Conservation (phyloP, 2,797 vertebrate species). For the Naso thynnoides region DNA sequence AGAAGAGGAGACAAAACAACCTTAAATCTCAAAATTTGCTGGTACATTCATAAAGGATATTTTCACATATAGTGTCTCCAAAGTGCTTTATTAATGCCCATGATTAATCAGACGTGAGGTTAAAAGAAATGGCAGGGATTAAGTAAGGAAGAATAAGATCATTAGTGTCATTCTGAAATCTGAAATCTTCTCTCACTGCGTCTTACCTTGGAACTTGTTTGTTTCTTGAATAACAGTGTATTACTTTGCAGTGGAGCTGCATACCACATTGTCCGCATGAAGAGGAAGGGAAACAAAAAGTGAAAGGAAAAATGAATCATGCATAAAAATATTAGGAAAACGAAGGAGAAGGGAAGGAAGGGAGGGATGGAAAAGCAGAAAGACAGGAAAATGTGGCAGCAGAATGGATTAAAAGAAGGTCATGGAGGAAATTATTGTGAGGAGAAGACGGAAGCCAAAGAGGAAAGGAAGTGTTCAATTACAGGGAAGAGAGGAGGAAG, state of each 20-base stretch:
- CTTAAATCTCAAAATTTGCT: too few relatives aligned
- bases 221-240: neutral
- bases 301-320: constrained; percentile 12
- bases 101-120: neutral
- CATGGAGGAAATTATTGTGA: neutral
- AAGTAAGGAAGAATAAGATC: neutral
- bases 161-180: neutral
- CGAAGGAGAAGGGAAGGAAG: neutral
- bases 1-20: too few relatives aligned
- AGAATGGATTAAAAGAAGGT: neutral
- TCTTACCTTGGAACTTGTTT: neutral
- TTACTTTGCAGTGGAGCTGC: constrained; percentile 16
- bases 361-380: neutral
- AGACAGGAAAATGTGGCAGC: neutral
- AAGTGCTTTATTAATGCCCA: neutral
- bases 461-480: constrained; percentile 1
- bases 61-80: too few relatives aligned
- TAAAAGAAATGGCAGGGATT: neutral
- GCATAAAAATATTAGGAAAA: neutral
- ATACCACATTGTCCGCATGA: constrained; percentile 12
- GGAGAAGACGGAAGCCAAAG: neutral
- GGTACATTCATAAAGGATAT: too few relatives aligned
- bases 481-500: neutral
- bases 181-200: neutral
- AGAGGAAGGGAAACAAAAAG: neutral